Evolutionary conservation across 2,113 vertebrate genomes (phyloP).

Genomic region (Pristiophorus japonicus): DNA sequence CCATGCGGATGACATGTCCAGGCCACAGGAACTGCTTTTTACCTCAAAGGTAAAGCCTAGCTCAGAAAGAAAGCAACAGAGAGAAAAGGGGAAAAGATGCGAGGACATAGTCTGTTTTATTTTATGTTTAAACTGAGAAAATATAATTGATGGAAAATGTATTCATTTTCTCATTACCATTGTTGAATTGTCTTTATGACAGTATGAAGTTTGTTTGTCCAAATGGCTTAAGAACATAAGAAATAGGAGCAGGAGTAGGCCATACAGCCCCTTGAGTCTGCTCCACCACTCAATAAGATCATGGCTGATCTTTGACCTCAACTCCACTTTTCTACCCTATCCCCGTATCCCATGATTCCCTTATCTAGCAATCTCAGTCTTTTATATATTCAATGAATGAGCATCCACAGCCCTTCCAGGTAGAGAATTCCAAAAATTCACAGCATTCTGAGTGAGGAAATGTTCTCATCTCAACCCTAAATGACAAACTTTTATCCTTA

Average conservation of each 20-base stretch:
- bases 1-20: no score
- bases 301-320: background rate
- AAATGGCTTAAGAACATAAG: background rate
- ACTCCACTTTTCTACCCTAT: background rate
- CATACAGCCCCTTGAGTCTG: background rate
- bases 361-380: background rate
- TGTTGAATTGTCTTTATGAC: background rate
- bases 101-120: background rate
- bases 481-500: background rate
- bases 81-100: background rate
- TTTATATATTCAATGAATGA: no score
- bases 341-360: background rate
- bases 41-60: background rate
- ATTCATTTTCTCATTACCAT: background rate
- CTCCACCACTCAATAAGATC: background rate
- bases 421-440: background rate
- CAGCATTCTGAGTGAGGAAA: background rate
- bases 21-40: no score
- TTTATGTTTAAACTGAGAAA: background rate
- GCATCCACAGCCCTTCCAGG: background rate
- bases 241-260: background rate
- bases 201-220: background rate
- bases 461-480: background rate
- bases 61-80: background rate
- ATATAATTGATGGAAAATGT: background rate